Conservation (phyloP, 1,140 invertebrate genomes). For the Elymnias hypermnestra region DNA sequence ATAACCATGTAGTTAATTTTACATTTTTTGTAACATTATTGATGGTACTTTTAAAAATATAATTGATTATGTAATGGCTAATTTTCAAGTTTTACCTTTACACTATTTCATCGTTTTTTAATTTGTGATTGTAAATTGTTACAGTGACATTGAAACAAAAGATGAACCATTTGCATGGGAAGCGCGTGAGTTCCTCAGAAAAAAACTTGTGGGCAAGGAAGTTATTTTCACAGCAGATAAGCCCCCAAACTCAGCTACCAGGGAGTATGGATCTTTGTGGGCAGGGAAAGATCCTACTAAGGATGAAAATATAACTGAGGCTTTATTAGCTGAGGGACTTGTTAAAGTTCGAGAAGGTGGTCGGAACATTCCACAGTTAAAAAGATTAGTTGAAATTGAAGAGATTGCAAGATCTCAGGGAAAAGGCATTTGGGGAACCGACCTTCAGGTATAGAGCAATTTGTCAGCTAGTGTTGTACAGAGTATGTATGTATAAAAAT, state of each 20-base stretch:
- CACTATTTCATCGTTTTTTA: too few species aligned
- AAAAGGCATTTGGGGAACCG: constrained; percentile 89
- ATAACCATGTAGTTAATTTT: too few species aligned
- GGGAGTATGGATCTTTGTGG: constrained; percentile 93
- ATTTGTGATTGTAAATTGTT: too few species aligned
- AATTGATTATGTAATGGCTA: too few species aligned
- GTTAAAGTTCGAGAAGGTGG: constrained; percentile 89
- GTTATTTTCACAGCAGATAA: constrained; percentile 88
- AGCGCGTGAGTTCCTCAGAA: constrained; percentile 94
- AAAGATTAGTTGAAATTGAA: constrained; percentile 90
- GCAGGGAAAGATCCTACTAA: constrained; percentile 86
- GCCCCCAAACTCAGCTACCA: constrained; percentile 80
- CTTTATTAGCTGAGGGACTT: constrained; percentile 90
- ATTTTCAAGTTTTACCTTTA: too few species aligned
- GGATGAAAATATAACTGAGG: constrained; percentile 92
- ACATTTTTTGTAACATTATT: too few species aligned
- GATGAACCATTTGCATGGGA: constrained; percentile 98
- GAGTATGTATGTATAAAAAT: too few species aligned
- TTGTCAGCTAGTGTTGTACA: too few species aligned
- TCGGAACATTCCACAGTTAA: constrained; percentile 78
- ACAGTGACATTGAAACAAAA: constrained; percentile 80
- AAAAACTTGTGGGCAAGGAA: constrained; percentile 93
- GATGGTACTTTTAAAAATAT: too few species aligned
- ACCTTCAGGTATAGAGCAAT: constrained; percentile 40
- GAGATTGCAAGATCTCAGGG: constrained; percentile 90